Evolutionary conservation across 2,888 invertebrate genomes (phyloP).

Genomic region (Heterodera filipjevi): DNA sequence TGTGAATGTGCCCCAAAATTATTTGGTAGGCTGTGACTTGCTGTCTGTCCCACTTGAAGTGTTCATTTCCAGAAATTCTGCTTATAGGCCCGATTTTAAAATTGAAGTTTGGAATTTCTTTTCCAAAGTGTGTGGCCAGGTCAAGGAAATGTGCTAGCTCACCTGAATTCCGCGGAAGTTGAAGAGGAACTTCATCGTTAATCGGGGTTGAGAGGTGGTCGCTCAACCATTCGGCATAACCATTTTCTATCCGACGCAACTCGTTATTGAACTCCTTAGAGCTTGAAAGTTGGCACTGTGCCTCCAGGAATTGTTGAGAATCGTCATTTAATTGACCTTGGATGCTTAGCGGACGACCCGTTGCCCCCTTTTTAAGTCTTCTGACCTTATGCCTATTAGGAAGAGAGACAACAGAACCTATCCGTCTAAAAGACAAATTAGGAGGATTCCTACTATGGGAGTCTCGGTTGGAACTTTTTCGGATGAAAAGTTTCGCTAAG

Average conservation of each 20-base stretch:
- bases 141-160: neutral
- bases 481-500: too few relatives aligned
- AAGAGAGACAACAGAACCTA: too few relatives aligned
- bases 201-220: neutral
- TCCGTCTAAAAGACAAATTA: too few relatives aligned
- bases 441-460: neutral
- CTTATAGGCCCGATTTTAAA: neutral
- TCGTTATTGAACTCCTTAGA: neutral
- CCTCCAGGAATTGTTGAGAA: neutral
- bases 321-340: too few relatives aligned
- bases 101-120: neutral
- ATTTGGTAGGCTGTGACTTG: neutral
- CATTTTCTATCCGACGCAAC: neutral
- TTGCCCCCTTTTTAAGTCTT: neutral
- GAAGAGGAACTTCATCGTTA: too few relatives aligned
- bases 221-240: neutral
- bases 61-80: neutral
- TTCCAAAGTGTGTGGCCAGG: neutral
- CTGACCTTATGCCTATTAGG: too few relatives aligned
- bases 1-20: neutral
- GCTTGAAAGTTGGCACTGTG: neutral
- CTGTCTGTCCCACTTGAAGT: neutral
- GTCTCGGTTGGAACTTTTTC: neutral
- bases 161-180: neutral
- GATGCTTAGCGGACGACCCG: too few relatives aligned